phyloP scores from a whole-genome alignment of 2,113 vertebrate genomes.

The Tretioscincus oriximinensis region DNA sequence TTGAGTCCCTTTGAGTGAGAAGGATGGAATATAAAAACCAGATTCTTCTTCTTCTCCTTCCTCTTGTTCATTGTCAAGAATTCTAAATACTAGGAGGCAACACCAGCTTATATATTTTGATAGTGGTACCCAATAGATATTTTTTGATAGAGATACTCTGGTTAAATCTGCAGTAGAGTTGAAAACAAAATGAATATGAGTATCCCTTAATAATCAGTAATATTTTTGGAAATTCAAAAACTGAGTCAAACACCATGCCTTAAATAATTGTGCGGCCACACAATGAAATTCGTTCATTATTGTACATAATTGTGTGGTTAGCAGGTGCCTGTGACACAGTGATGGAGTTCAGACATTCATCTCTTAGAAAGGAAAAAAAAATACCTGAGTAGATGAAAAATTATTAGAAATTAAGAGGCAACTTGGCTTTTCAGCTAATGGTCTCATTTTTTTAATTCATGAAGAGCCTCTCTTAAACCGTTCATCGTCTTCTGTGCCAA shows the following conservation, averaged over 20 bases:
- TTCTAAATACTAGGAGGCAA: too few species aligned
- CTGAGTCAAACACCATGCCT: neutral
- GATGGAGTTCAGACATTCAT: conserved; percentile 42
- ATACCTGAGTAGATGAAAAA: conserved; percentile 48
- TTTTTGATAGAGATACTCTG: too few species aligned
- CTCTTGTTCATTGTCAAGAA: too few species aligned
- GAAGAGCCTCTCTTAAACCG: conserved; percentile 41
- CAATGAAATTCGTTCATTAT: conserved; percentile 31
- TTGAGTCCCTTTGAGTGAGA: too few species aligned
- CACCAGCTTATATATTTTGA: neutral
- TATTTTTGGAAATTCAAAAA: neutral
- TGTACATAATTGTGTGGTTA: neutral
- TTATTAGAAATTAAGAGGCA: conserved; percentile 45
- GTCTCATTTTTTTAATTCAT: conserved; percentile 54
- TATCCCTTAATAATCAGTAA: neutral
- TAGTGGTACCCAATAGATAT: neutral
- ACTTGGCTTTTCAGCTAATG: conserved; percentile 34
- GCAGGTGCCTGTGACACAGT: neutral
- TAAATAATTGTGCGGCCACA: neutral
- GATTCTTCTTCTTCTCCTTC: too few species aligned
- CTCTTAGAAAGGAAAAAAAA: neutral
- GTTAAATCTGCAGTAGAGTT: neutral
- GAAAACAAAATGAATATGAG: conserved; percentile 1
- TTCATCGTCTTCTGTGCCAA: conserved; percentile 46
- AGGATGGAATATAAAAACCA: too few species aligned